phyloP scores from a whole-genome alignment of 2,888 invertebrate species.

The Sarcophaga variegata region DNA sequence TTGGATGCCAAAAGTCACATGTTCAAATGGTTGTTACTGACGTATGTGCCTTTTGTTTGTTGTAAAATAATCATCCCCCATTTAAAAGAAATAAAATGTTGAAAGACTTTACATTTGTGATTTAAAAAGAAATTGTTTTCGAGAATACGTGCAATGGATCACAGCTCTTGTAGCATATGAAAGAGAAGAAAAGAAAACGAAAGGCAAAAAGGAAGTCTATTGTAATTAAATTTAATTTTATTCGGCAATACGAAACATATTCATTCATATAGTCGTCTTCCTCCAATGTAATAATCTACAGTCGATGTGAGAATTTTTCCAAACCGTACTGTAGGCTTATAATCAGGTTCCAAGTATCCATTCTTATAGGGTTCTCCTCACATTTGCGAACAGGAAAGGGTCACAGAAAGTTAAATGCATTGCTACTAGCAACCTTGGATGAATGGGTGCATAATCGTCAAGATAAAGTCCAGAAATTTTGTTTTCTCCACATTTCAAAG shows the following conservation, averaged over 20 bases:
- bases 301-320: too few species aligned
- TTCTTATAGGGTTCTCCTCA: too few species aligned
- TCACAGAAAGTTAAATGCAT: too few species aligned
- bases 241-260: background rate
- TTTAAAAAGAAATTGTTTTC: conserved; percentile 7
- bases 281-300: too few species aligned
- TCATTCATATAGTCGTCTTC: background rate
- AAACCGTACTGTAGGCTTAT: too few species aligned
- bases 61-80: conserved; percentile 28
- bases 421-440: too few species aligned
- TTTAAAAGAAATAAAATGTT: conserved; percentile 54
- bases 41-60: background rate
- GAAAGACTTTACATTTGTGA: conserved; percentile 9
- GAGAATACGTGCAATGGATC: background rate
- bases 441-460: too few species aligned
- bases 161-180: too few species aligned
- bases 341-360: too few species aligned
- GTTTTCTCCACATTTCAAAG: too few species aligned
- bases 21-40: conserved; percentile 2
- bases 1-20: conserved; percentile 51
- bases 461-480: too few species aligned
- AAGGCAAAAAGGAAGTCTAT: background rate
- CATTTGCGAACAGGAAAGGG: too few species aligned
- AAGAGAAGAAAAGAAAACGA: background rate
- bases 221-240: conserved; percentile 15